phyloP scores from a whole-genome alignment of 2,888 invertebrate genomes.

The Drosophila kokeensis region DNA sequence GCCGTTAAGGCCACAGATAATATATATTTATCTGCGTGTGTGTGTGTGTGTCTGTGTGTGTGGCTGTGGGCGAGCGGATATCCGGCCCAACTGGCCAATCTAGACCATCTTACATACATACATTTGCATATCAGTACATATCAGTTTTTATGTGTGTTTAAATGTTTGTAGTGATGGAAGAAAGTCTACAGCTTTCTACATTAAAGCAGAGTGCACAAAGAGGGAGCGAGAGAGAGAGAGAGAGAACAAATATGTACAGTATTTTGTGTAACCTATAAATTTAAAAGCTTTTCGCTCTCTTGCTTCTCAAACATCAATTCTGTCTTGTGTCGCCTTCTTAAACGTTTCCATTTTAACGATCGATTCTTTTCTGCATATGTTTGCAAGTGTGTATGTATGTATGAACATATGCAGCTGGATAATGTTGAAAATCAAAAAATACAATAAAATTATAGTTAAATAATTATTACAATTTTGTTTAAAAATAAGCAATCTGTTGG shows the following conservation, averaged over 20 bases:
- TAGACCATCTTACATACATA: neutral
- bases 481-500: neutral
- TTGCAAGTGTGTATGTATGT: neutral
- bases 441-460: neutral
- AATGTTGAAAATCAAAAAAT: neutral
- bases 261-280: neutral
- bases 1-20: neutral
- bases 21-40: neutral
- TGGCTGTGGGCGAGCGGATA: constrained; percentile 30
- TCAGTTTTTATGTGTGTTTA: neutral
- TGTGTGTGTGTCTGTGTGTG: neutral
- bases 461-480: neutral
- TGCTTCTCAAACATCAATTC: neutral
- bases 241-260: neutral
- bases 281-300: neutral
- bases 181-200: constrained; percentile 4
- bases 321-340: neutral
- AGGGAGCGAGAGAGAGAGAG: neutral
- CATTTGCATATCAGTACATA: neutral
- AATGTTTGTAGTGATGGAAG: neutral
- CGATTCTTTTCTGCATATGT: neutral
- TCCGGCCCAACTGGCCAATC: constrained; percentile 21
- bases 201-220: neutral
- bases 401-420: neutral
- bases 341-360: neutral